These are phyloP conservation scores for Pseudococcus viburni DNA, from an alignment of 2,888 invertebrate genomes.

Conservation along the genomic window DNA sequence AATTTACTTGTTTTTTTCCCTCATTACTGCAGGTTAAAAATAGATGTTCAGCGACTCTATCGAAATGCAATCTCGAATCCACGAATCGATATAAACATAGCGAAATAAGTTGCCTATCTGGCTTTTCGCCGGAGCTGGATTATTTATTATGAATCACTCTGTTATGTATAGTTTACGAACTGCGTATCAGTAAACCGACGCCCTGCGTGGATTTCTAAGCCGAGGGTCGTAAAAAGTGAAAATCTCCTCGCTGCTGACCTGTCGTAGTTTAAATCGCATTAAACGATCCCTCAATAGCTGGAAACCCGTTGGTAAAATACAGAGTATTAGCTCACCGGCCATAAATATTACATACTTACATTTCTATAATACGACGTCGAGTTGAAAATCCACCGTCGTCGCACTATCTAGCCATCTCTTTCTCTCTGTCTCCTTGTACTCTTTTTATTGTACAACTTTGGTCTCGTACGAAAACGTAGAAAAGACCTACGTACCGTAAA, in stretches of 20 bases:
- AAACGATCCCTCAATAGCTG: neutral
- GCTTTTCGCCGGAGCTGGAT: too few species aligned
- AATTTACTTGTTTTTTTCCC: too few species aligned
- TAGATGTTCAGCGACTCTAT: too few species aligned
- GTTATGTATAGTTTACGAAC: too few species aligned
- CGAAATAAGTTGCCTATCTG: too few species aligned
- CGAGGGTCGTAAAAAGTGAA: neutral
- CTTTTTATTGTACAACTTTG: too few species aligned
- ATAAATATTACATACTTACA: slow-evolving; percentile 21
- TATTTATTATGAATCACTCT: too few species aligned
- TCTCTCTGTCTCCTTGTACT: neutral
- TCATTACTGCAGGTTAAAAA: too few species aligned
- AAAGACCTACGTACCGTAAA: neutral
- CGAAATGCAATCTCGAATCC: too few species aligned
- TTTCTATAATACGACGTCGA: neutral
- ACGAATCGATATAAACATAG: too few species aligned
- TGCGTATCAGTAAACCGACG: neutral
- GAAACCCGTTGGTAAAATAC: neutral
- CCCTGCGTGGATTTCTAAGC: neutral
- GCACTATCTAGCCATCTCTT: neutral
- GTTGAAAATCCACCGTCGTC: neutral
- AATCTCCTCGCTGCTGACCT: neutral
- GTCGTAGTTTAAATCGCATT: neutral
- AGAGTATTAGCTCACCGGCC: neutral
- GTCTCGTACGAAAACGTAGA: too few species aligned